phyloP scores from a whole-genome alignment of 1,140 invertebrate genomes.

The Sinella curviseta region DNA sequence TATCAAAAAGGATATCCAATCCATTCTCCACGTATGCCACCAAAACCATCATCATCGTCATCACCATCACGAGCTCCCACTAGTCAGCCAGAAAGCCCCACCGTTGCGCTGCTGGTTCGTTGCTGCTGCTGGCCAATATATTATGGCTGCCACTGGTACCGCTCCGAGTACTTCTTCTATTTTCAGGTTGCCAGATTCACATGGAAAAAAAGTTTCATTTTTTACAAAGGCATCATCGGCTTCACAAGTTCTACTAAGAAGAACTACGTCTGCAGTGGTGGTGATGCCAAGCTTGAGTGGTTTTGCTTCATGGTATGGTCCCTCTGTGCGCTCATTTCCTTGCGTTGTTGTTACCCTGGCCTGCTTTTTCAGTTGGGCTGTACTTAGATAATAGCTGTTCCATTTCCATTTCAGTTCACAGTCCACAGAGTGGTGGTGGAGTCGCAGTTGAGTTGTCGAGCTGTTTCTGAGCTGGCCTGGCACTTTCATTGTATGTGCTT shows the following conservation, averaged over 20 bases:
- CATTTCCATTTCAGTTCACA: not conserved
- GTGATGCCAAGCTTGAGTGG: not conserved
- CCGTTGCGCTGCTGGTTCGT: too few species aligned
- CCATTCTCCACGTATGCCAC: not conserved
- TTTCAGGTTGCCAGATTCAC: not conserved
- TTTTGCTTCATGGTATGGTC: not conserved
- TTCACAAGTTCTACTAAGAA: not conserved
- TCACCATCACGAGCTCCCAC: not conserved
- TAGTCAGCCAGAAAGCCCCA: not conserved
- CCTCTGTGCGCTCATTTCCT: not conserved
- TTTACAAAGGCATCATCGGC: not conserved
- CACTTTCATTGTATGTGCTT: not conserved
- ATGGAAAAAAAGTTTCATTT: not conserved
- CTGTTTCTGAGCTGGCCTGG: not conserved
- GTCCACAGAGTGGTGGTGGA: not conserved
- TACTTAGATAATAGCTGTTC: not conserved
- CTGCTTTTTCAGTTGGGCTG: not conserved
- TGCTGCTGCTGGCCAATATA: not conserved
- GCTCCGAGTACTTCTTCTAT: not conserved
- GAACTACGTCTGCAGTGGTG: not conserved
- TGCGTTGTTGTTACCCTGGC: not conserved
- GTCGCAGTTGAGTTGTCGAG: not conserved
- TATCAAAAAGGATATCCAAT: not conserved
- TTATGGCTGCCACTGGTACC: not conserved
- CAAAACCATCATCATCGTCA: not conserved